Evolutionary conservation across 1,140 invertebrate species (phyloP), one percentile per base, ranked within the genome.

Genomic region (Potamilus streckersoni): DNA sequence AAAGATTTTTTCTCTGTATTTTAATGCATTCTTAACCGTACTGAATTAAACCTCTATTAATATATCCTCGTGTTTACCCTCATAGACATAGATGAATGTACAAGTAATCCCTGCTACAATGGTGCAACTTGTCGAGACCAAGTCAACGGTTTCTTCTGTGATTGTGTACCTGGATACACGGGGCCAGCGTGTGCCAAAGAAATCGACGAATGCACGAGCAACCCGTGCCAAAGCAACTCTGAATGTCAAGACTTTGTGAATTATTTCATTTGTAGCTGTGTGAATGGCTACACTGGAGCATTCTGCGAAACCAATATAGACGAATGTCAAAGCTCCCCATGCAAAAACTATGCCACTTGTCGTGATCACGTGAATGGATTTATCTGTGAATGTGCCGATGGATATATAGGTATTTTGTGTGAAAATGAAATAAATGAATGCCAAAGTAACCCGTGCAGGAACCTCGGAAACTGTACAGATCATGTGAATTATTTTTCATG

Each of bases 341-440:
- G 97, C 87, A 91, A 95, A 74, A 97, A 98, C 86, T 62, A 71
- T 55, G 95, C 95, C 0, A 96, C 95, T 8, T 98, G 97, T 85
- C 93, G 95, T 69, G 62, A 74, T 56, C 66, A n/a, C 59, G 1
- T 49, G n/a, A 60, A 58, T 17, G 55, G 38, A 49, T 70, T 63
- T 55, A 38, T 17, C 11, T 72, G 60, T 27, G 27, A 59, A 6
- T 74, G 57, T 69, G 23, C 19, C 14, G 16, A 23, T 60, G 96
- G 96, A 0, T 97, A 94, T 84, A 96, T 96, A 93, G 97, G 96
- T 12, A 91, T 94, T 17, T 95, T 95, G 83, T 98, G 97, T 84
- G 96, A 98, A 88, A 93, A 93, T 2, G 96, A 97, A 83, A 94
- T 96, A 66, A 97, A 98, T 90, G 96, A 84, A 72, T 84, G 62